phyloP scores from a whole-genome alignment of 2,797 vertebrate species.

The Chaetodon trifasciatus region DNA sequence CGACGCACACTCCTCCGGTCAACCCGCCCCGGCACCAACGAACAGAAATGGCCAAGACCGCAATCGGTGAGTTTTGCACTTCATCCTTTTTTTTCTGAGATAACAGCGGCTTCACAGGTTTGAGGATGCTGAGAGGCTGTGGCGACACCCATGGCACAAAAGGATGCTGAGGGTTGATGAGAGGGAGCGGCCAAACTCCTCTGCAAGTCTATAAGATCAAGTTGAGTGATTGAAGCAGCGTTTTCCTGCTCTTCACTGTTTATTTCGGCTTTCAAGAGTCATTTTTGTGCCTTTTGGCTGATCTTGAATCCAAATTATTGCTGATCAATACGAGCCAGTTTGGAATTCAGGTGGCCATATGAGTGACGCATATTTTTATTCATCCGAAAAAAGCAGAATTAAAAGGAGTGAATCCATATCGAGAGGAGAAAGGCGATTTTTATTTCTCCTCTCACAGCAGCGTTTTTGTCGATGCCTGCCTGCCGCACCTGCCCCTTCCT shows the following conservation, averaged over 20 bases:
- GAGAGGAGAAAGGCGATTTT: background rate
- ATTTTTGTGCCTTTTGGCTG: background rate
- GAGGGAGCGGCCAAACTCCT: constrained; percentile 81
- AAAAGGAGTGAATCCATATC: background rate
- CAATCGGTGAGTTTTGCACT: constrained; percentile 83
- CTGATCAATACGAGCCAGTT: background rate
- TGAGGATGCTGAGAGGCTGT: constrained; percentile 61
- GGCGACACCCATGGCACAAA: constrained; percentile 86
- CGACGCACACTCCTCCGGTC: constrained; percentile 67
- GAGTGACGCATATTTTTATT: constrained; percentile 66
- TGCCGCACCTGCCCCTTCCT: constrained; percentile 80
- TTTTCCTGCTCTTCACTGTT: background rate
- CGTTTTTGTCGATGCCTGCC: constrained; percentile 43
- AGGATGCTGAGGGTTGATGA: constrained; percentile 75
- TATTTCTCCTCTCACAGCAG: constrained; percentile 11
- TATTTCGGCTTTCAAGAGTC: background rate
- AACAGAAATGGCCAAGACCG: constrained; percentile 86
- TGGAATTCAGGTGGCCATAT: constrained; percentile 12
- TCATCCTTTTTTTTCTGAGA: background rate
- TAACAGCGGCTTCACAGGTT: constrained; percentile 35
- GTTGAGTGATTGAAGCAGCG: background rate
- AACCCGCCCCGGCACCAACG: constrained; percentile 55
- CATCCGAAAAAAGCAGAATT: background rate
- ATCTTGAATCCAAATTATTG: constrained; percentile 14
- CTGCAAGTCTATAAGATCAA: constrained; percentile 44